A percentile compares a stretch with the other conserved stretches of the same genome.
Evolutionary conservation across 1,140 invertebrate genomes (phyloP).

Genomic region (Drosophila subpulchrella): DNA sequence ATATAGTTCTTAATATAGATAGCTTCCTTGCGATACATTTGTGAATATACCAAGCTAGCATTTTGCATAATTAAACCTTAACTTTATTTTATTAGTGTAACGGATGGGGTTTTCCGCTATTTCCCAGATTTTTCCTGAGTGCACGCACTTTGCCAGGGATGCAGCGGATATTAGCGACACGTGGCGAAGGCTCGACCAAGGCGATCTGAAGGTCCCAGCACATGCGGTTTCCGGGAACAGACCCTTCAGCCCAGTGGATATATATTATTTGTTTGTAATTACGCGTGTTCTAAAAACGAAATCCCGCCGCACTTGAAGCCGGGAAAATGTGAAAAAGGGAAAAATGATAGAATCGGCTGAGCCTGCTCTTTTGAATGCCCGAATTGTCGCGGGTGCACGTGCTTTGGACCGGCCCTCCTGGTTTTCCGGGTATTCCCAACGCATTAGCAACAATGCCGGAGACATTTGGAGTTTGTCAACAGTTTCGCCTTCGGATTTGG

Average conservation of each 20-base stretch:
- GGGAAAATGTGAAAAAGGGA: conserved; percentile 6
- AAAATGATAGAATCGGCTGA: conserved; percentile 19
- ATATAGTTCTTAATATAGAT: no score
- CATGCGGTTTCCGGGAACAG: conserved; percentile 59
- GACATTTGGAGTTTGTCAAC: conserved; percentile 80
- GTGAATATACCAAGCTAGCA: no score
- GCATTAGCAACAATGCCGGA: conserved; percentile 65
- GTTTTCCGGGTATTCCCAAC: conserved; percentile 43
- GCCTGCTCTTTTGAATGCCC: conserved; percentile 56
- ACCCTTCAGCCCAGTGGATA: background rate
- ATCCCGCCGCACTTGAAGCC: conserved; percentile 72
- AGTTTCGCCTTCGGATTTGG: conserved; percentile 64
- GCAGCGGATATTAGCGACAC: conserved; percentile 74
- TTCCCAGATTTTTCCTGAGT: conserved; percentile 11
- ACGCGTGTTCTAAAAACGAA: conserved; percentile 73
- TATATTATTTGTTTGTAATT: conserved; percentile 81
- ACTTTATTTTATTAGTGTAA: no score
- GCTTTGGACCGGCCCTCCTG: conserved; percentile 23
- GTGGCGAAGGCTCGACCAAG: conserved; percentile 52
- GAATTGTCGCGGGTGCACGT: conserved; percentile 28
- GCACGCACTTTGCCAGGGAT: conserved; percentile 38
- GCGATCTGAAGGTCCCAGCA: conserved; percentile 21
- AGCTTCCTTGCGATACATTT: no score
- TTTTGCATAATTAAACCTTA: no score
- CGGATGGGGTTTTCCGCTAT: no score